Percentiles rank a stretch among this genome's conserved stretches.
Conservation (phyloP, 30 jellyfish, hydroid and myxozoan genomes). For the Cassiopea andromeda region DNA sequence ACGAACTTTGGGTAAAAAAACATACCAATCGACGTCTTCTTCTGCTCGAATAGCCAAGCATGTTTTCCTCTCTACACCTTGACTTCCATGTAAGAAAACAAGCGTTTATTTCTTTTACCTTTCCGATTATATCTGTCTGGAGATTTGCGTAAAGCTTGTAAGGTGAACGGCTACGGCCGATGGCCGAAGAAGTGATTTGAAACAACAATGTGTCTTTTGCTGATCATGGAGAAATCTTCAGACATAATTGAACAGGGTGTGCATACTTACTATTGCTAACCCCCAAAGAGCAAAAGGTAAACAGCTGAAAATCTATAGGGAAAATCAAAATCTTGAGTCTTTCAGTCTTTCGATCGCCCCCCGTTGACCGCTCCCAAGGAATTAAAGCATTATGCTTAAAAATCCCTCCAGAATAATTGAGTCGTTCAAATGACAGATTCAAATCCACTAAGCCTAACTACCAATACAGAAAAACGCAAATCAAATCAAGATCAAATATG, state of each 20-base stretch:
- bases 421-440: too few species aligned
- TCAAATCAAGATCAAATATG: too few species aligned
- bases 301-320: too few species aligned
- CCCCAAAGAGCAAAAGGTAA: too few species aligned
- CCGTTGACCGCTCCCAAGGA: too few species aligned
- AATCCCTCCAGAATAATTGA: too few species aligned
- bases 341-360: too few species aligned
- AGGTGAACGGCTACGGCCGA: constrained; percentile 4
- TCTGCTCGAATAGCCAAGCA: constrained; percentile 50
- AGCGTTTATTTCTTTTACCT: not conserved
- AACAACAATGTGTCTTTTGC: not conserved
- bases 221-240: not conserved
- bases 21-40: constrained; percentile 47
- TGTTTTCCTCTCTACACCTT: not conserved
- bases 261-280: too few species aligned
- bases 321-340: too few species aligned
- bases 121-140: not conserved
- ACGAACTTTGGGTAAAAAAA: not conserved
- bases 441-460: too few species aligned
- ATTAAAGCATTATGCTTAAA: too few species aligned
- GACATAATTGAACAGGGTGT: not conserved
- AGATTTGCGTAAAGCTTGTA: not conserved
- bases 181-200: constrained; percentile 20
- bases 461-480: too few species aligned
- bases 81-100: not conserved